Evolutionary conservation across 2,113 vertebrate species (phyloP).

Genomic region (Lepus americanus): DNA sequence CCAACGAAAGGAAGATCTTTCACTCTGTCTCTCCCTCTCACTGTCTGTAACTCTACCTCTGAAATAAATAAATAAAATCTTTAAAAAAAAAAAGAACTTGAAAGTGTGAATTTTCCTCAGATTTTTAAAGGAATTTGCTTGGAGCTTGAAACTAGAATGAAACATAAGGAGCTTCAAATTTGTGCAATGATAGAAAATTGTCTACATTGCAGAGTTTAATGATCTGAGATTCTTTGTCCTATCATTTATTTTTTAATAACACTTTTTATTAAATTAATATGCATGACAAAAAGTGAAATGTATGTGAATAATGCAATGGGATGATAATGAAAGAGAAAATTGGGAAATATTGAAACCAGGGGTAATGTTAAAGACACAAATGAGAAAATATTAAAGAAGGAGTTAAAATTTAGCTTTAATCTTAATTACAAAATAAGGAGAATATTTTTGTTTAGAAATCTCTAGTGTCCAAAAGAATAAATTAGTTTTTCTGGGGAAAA

Average conservation of each 20-base stretch:
- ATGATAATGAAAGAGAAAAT: neutral
- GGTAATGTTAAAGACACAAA: neutral
- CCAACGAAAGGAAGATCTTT: no score
- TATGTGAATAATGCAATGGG: neutral
- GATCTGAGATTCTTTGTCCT: neutral
- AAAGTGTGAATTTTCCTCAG: neutral
- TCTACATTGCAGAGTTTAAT: neutral
- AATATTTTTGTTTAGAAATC: neutral
- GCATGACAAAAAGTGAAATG: neutral
- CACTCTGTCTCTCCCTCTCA: no score
- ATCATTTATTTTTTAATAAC: neutral
- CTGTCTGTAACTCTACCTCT: no score
- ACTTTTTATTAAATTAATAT: neutral
- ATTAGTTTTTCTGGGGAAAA: neutral
- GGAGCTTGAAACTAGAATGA: neutral
- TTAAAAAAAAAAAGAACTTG: neutral
- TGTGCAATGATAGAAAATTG: neutral
- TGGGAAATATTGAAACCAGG: neutral
- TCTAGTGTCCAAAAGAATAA: neutral
- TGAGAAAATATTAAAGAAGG: neutral
- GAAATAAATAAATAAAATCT: no score
- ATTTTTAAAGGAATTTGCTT: conserved; percentile 1
- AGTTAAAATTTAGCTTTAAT: neutral
- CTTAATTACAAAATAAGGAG: neutral
- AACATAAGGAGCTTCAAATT: neutral